Percentiles rank a stretch among this genome's conserved stretches.
phyloP scores from a whole-genome alignment of 1,140 invertebrate species.

The Microplitis demolitor region DNA sequence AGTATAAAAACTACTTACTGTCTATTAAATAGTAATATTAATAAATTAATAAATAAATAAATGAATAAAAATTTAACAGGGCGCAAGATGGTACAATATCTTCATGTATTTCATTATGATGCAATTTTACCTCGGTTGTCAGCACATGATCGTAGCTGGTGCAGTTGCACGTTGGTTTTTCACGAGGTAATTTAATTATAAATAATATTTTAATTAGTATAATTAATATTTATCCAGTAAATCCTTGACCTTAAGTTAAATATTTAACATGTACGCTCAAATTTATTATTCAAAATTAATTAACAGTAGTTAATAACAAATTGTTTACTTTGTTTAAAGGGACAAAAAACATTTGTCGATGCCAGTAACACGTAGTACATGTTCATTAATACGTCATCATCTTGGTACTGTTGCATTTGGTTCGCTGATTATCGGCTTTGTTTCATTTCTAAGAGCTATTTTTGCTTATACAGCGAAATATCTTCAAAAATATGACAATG shows the following conservation, averaged over 20 bases:
- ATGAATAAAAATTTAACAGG: constrained; percentile 46
- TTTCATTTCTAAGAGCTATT: constrained; percentile 70
- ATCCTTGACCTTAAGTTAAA: constrained; percentile 13
- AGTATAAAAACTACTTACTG: constrained; percentile 41
- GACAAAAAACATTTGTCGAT: constrained; percentile 68
- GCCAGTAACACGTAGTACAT: constrained; percentile 65
- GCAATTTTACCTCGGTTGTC: constrained; percentile 77
- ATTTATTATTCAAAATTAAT: neutral
- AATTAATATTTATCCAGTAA: constrained; percentile 21
- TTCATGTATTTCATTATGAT: constrained; percentile 75
- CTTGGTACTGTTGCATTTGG: constrained; percentile 80
- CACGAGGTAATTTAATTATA: constrained; percentile 64
- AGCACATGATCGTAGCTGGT: constrained; percentile 79
- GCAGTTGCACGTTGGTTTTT: constrained; percentile 80
- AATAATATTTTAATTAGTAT: constrained; percentile 8
- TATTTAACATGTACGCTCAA: too few relatives aligned
- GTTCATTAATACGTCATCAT: constrained; percentile 71
- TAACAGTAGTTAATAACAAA: neutral
- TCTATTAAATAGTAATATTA: too few relatives aligned
- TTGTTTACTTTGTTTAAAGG: constrained; percentile 56
- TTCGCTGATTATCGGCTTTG: constrained; percentile 73
- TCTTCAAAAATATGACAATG: constrained; percentile 57
- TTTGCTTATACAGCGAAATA: constrained; percentile 52
- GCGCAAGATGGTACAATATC: constrained; percentile 71
- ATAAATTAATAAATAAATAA: too few relatives aligned